phyloP scores from a whole-genome alignment of 2,113 vertebrate species.

The Myiagra hebetior region DNA sequence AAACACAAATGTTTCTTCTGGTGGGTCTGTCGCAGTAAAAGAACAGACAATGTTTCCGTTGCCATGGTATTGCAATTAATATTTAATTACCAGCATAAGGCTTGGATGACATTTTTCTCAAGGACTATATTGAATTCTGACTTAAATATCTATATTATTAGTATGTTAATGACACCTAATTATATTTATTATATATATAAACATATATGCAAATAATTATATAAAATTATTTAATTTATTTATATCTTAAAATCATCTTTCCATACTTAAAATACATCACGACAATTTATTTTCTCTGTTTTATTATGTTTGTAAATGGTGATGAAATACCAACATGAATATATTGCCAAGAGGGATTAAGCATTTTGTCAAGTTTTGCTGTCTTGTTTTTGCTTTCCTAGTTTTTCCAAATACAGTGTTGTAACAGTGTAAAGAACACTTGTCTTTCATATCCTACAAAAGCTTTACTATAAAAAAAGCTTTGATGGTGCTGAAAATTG shows the following conservation, averaged over 20 bases:
- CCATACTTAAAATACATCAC: not conserved
- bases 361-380: not conserved
- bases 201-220: not conserved
- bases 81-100: slow-evolving; percentile 38
- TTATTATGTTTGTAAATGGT: not conserved
- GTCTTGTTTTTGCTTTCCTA: not conserved
- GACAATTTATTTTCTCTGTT: not conserved
- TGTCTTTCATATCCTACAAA: not conserved
- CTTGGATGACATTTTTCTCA: not conserved
- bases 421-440: not conserved
- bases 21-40: not conserved
- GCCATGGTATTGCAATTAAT: slow-evolving; percentile 61
- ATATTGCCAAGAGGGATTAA: not conserved
- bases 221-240: not conserved
- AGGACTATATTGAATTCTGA: not conserved
- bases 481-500: not conserved
- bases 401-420: not conserved
- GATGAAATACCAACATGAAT: not conserved
- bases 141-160: not conserved
- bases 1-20: not conserved
- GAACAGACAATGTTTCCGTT: slow-evolving; percentile 38
- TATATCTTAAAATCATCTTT: not conserved
- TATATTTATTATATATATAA: not conserved
- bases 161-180: not conserved
- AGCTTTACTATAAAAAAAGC: not conserved